Percentiles rank a stretch among this genome's conserved stretches.
Evolutionary conservation across 1,140 invertebrate species (phyloP).

Genomic region (Meteorus sp.): DNA sequence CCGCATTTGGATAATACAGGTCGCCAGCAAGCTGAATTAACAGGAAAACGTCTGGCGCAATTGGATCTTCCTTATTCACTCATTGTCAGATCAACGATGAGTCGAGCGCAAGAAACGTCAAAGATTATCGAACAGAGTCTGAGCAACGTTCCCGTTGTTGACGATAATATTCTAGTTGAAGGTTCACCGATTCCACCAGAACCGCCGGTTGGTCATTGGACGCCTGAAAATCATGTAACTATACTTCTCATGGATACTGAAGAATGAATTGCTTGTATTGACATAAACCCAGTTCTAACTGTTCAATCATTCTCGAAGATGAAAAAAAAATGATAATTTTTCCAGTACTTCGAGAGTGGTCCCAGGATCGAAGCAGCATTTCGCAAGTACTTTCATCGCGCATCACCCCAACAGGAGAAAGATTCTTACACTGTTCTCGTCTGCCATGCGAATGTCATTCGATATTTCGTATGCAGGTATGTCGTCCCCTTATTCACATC

Average conservation of each 20-base stretch:
- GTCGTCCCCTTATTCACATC: constrained; percentile 27
- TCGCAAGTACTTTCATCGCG: constrained; percentile 90
- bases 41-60: constrained; percentile 75
- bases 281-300: no score
- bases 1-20: no score
- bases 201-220: constrained; percentile 85
- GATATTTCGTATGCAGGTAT: constrained; percentile 96
- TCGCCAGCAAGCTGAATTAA: constrained; percentile 78
- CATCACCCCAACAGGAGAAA: constrained; percentile 74
- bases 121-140: constrained; percentile 76
- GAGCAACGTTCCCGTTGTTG: constrained; percentile 60
- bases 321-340: no score
- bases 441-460: constrained; percentile 97
- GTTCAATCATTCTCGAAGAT: no score
- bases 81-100: constrained; percentile 90
- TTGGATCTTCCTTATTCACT: constrained; percentile 77
- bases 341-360: constrained; percentile 93
- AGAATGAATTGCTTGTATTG: not conserved
- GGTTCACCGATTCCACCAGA: constrained; percentile 95
- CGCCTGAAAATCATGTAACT: constrained; percentile 77
- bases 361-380: constrained; percentile 96
- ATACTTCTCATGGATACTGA: constrained; percentile 13
- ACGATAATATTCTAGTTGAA: constrained; percentile 76
- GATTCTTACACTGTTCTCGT: constrained; percentile 93
- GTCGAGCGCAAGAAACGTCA: constrained; percentile 88